Base-by-base conservation (phyloP, 2,113 vertebrate species). In the Lophura nycthemera region DNA sequence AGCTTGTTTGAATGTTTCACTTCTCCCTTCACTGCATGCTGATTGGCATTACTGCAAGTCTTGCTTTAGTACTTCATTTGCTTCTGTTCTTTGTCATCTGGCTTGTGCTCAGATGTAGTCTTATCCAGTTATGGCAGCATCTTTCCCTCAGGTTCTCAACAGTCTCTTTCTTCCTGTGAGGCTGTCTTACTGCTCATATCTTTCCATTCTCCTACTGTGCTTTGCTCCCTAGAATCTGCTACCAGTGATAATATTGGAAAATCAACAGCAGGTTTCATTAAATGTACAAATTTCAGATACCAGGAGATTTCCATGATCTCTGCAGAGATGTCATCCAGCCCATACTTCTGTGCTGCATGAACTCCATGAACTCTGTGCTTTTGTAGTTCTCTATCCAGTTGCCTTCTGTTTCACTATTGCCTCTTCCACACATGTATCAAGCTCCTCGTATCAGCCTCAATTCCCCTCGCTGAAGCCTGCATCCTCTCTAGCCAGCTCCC, bases 351-450 rank as follows among this genome's bases (percentile, higher is more conserved):
- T 64, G 38, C 38, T 29, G 38, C 38, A 29, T 29, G 25, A 64
- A 24, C 25, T 64, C 38, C 61, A 64, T 43, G 42, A 43, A 16
- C 42, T 40, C 40, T 43, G 42, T 43, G 17, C 2, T 57, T 72
- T 72, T 70, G 19, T 22, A 8, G 16, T 34, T 74, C 70, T n/a
- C 18, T 75, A 36, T 25, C 13, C 40, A 79, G 7, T 11, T 66
- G 7, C 50, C 17, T 65, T 84, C 22, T n/a, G 1, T 66, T 86
- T 43, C 30, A 47, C 16, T 67, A 4, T 50, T 30, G 40, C 8
- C 40, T 75, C 13, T 60, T 45, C 11, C 20, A 21, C 12, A 38
- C 12, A 2, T 0, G 0, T 59, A 47, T 29, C 59, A 29, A 45
- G 25, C 16, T 79, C 30, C 20, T 30, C 63, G 59, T 25, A 30